A percentile compares a stretch with the other conserved stretches of the same genome.
Conservation (phyloP, 37 sponge, comb jelly and placozoan species). For the Eunapius fragilis region DNA sequence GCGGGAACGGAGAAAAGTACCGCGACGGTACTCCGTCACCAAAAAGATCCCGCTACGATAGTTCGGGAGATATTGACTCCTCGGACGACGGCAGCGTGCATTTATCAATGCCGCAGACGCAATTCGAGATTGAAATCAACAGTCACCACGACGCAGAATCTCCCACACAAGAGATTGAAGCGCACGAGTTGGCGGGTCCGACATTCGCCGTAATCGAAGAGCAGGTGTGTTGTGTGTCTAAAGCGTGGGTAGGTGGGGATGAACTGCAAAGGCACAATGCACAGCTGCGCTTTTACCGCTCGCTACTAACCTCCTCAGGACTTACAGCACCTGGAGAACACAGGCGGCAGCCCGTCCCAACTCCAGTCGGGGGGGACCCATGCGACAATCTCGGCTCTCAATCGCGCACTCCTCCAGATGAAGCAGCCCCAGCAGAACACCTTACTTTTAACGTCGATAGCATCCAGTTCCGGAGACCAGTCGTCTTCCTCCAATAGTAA, state of each 20-base stretch:
- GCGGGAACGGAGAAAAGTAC: not conserved
- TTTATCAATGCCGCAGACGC: slow-evolving; percentile 53
- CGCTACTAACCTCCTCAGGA: not conserved
- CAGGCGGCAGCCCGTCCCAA: not conserved
- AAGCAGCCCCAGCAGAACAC: slow-evolving; percentile 25
- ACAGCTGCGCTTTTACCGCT: not conserved
- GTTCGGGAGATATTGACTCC: not conserved
- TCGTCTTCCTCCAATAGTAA: not conserved
- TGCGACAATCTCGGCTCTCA: not conserved
- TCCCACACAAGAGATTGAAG: slow-evolving; percentile 12
- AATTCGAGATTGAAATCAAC: slow-evolving; percentile 72
- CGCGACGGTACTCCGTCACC: not conserved
- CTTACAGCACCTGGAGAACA: not conserved
- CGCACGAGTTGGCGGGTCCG: slow-evolving; percentile 41
- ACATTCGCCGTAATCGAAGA: slow-evolving; percentile 41
- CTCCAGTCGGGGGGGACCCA: not conserved
- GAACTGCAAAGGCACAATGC: not conserved
- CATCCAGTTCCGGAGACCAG: slow-evolving; percentile 4
- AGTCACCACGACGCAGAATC: slow-evolving; percentile 31
- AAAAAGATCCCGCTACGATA: not conserved
- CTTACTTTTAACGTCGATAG: slow-evolving; percentile 1
- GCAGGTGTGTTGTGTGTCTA: not conserved
- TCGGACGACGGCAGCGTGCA: slow-evolving; percentile 13
- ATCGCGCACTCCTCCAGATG: slow-evolving; percentile 25
- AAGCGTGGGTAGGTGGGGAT: no score